A percentile compares a stretch with the other conserved stretches of the same genome.
These are phyloP conservation scores for Caradrina kadenii DNA, from an alignment of 2,888 invertebrate species.

Conservation along the genomic window DNA sequence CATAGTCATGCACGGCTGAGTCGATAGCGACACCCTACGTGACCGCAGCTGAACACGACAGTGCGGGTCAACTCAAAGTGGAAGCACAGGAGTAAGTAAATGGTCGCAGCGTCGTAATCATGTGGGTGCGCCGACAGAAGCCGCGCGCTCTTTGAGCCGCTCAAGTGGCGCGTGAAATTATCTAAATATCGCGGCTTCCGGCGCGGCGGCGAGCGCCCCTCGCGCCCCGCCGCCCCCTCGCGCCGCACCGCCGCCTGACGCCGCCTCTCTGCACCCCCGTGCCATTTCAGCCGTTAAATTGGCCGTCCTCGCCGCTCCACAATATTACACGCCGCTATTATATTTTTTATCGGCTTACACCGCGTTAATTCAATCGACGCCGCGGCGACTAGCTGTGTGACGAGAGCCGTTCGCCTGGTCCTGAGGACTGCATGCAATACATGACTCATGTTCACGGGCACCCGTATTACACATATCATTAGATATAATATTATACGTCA, in stretches of 20 bases:
- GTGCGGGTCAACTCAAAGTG: neutral
- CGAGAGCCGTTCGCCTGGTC: neutral
- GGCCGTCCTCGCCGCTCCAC: conserved; percentile 38
- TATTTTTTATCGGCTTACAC: conserved; percentile 30
- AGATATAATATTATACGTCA: too few relatives aligned
- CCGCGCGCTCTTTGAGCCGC: conserved; percentile 45
- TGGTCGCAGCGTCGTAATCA: neutral
- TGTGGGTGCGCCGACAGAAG: conserved; percentile 18
- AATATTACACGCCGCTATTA: conserved; percentile 33
- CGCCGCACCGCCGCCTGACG: neutral
- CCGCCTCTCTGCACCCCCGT: neutral
- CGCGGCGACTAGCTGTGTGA: neutral
- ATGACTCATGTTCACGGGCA: neutral
- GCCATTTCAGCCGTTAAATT: conserved; percentile 43
- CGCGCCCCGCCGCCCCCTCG: too few relatives aligned
- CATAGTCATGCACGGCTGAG: too few relatives aligned
- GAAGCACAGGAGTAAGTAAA: conserved; percentile 6
- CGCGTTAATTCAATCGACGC: conserved; percentile 28
- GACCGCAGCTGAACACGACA: neutral
- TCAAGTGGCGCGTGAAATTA: conserved; percentile 52
- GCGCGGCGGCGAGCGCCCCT: neutral
- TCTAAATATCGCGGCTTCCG: conserved; percentile 52
- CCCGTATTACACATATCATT: neutral
- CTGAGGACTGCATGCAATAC: neutral
- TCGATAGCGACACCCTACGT: too few relatives aligned